Evolutionary conservation across 2,888 invertebrate genomes (phyloP), one percentile per base, ranked within the genome.

Genomic region (Catocala fraxini): DNA sequence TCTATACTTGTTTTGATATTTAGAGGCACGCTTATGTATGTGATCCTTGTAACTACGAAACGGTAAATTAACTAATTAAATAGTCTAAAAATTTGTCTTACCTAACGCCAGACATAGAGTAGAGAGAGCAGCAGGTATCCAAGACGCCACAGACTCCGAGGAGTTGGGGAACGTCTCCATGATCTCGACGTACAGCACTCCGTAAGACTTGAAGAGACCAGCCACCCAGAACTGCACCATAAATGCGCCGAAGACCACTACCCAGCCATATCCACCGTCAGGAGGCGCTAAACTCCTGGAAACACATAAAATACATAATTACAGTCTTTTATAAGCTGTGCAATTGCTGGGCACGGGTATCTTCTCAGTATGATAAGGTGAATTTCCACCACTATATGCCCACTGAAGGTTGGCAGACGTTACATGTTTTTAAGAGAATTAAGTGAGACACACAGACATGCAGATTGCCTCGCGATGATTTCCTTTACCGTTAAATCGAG

Each of bases 151-250:
- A 0, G 96, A 95, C 39, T 96, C 97, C 0, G 97, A 96, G 0
- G 96, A 96, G 56, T 96, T 96, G 0, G 96, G 95, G 85, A 97
- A 97, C 0, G 96, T 97, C 86, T 97, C 97, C 95, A 97, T 96
- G 61, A 97, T 96, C 89, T 97, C 97, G 62, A 97, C 96, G 77
- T 97, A 97, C 0, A 97, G 92, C 13, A 97, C 97, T 0, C 97
- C 97, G 81, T 97, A 97, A 0, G 97, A 97, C 85, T 97, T 97
- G 80, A 97, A 97, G 62, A 97, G 94, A 0, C 97, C 97, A 0
- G 97, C 97, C 42, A 97, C 97, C 96, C 97, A 96, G 88, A 97
- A 97, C 84, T 97, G 97, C 41, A 97, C 97, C 84, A 97, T 96
- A 83, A 97, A 97, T 0, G 97, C 97, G 0, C 97, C 97, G 70